Base-by-base conservation (phyloP, 1,140 invertebrate species). In the Notospermus geniculatus region DNA sequence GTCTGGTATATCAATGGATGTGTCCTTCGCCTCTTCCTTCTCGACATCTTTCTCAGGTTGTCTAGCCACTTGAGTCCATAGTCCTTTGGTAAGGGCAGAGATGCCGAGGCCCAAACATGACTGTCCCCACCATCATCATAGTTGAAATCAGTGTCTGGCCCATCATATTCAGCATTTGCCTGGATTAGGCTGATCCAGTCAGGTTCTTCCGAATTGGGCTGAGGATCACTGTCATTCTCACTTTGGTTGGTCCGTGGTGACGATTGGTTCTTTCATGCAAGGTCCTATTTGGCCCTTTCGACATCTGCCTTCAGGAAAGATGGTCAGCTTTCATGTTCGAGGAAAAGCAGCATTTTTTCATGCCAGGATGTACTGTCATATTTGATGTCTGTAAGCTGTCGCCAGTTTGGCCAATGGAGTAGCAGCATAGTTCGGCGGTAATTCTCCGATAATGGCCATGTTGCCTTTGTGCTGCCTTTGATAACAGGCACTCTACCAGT, bases 51-150 rank as follows among this genome's bases (percentile, higher is more conserved):
- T 15, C 32, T 36, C 5, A 36, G 32, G 32, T 7, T 4, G 4
- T 36, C 5, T 7, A 36, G 32, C 32, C 32, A 36, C 32, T 36
- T 36, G 5, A 36, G 32, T 15, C 32, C 32, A 36, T 36, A 7
- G 15, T 36, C 15, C 15, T 4, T 15, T 7, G 32, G 15, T 7
- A 7, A 36, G 15, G 4, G 5, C 4, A 15, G 5, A 36, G 5
- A 15, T 7, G 32, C 4, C 5, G 32, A 36, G 15, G 50, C 53
- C 57, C 63, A 67, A 32, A 60, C 41, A 45, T 53, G 55, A 22
- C 52, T 25, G 9, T 52, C 25, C 1, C 68, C 62, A 13, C 62
- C 60, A 60, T 69, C 60, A 61, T 66, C 60, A 64, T 28, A 69
- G 2, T 60, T n/a, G 19, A 63, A 58, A 2, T 62, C 60, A 4